A percentile compares a stretch with the other conserved stretches of the same genome.
Evolutionary conservation across 1,140 invertebrate species (phyloP).

Genomic region (Penaeus chinensis): DNA sequence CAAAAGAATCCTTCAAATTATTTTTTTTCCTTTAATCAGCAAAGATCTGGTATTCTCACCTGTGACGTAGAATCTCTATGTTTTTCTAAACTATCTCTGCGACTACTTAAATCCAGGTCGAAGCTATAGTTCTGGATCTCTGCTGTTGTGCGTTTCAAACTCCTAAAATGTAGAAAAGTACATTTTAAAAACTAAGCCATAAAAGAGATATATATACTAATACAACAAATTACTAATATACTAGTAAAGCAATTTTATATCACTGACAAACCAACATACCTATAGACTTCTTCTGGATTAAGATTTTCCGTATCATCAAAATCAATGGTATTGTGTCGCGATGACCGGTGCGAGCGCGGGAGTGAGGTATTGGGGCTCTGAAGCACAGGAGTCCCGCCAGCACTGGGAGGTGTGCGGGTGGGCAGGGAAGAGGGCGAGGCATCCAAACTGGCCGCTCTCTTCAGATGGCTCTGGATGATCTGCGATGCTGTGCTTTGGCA

Average conservation of each 20-base stretch:
- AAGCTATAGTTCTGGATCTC: slow-evolving; percentile 92
- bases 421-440: slow-evolving; percentile 64
- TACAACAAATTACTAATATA: background rate
- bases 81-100: slow-evolving; percentile 66
- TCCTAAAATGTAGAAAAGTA: slow-evolving; percentile 77
- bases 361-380: slow-evolving; percentile 63
- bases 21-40: background rate
- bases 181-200: slow-evolving; percentile 80
- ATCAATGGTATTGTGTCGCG: slow-evolving; percentile 65
- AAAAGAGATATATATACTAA: slow-evolving; percentile 14
- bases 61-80: slow-evolving; percentile 79
- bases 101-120: slow-evolving; percentile 69
- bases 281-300: slow-evolving; percentile 84
- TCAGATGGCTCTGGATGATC: slow-evolving; percentile 85
- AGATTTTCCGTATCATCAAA: slow-evolving; percentile 76
- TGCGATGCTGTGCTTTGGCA: slow-evolving; percentile 81
- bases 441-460: slow-evolving; percentile 69
- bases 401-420: slow-evolving; percentile 64
- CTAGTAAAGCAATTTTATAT: background rate
- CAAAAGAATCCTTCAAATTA: background rate
- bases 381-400: slow-evolving; percentile 56
- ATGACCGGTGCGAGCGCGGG: slow-evolving; percentile 58
- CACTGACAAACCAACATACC: slow-evolving; percentile 44
- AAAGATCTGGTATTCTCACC: slow-evolving; percentile 33
- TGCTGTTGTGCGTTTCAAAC: slow-evolving; percentile 88